phyloP scores from a whole-genome alignment of 2,113 vertebrate species.

The Aplodontia rufa region DNA sequence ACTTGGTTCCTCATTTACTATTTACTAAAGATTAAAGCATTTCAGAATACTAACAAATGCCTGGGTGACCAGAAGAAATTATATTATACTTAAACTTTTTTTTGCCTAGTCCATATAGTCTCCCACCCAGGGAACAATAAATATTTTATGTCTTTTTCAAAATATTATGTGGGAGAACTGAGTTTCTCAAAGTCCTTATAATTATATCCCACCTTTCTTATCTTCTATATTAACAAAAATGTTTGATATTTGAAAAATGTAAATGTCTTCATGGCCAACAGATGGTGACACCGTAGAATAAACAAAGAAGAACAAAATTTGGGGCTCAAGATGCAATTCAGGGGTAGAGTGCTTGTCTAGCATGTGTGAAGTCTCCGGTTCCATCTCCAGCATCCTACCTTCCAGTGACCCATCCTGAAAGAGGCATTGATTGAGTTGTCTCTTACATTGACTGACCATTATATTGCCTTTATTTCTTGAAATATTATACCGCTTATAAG shows the following conservation, averaged over 20 bases:
- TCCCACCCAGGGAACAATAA: not conserved
- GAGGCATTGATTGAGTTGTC: not conserved
- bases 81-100: slow-evolving; percentile 19
- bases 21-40: slow-evolving; percentile 9
- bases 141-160: slow-evolving; percentile 39
- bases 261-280: not conserved
- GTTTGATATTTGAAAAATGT: slow-evolving; percentile 51
- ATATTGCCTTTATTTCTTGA: slow-evolving; percentile 11
- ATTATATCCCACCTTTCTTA: not conserved
- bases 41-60: not conserved
- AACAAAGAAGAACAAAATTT: not conserved
- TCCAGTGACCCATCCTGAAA: not conserved
- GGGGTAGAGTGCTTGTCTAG: not conserved
- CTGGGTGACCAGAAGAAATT: slow-evolving; percentile 34
- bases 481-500: not conserved
- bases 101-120: not conserved
- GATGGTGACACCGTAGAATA: not conserved
- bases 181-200: not conserved
- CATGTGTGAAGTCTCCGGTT: not conserved
- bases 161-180: not conserved
- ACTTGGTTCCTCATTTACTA: not conserved
- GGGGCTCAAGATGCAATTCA: not conserved
- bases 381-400: not conserved
- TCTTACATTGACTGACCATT: not conserved
- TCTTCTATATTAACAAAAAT: not conserved